Evolutionary conservation across 2,888 invertebrate genomes (phyloP).

Genomic region (Sussaba pulchella): DNA sequence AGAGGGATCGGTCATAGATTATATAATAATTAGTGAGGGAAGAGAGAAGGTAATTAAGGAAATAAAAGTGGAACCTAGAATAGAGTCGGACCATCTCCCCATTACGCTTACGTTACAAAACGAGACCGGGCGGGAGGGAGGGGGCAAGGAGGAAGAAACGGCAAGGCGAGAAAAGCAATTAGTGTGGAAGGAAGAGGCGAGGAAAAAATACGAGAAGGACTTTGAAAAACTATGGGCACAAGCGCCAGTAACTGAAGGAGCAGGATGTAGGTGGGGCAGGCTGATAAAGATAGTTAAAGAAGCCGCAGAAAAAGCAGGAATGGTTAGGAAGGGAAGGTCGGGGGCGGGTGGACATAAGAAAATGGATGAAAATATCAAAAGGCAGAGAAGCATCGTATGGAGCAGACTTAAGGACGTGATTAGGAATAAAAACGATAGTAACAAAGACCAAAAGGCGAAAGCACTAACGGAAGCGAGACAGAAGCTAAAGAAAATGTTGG

Average conservation of each 20-base stretch:
- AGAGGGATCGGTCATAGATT: neutral
- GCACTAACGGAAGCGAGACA: neutral
- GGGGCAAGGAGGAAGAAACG: neutral
- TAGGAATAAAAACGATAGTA: neutral
- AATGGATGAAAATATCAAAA: neutral
- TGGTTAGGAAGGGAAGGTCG: too few relatives aligned
- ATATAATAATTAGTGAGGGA: neutral
- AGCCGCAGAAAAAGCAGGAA: too few relatives aligned
- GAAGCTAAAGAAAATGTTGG: neutral
- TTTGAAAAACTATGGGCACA: too few relatives aligned
- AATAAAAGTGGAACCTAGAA: neutral
- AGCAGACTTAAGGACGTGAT: neutral
- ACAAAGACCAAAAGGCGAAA: neutral
- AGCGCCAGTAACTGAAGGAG: too few relatives aligned
- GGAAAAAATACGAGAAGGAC: too few relatives aligned
- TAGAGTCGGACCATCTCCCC: slow-evolving; percentile 2
- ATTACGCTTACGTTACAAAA: neutral
- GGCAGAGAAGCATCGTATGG: slow-evolving; percentile 2
- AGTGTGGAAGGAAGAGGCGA: too few relatives aligned
- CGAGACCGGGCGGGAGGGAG: neutral
- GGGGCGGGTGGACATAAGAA: neutral
- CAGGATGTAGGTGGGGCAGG: too few relatives aligned
- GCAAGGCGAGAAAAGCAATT: too few relatives aligned
- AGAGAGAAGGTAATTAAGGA: neutral
- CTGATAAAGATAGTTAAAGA: too few relatives aligned